These are phyloP conservation scores for Zaprionus ghesquierei DNA, from an alignment of 1,140 invertebrate species.

Conservation along the genomic window DNA sequence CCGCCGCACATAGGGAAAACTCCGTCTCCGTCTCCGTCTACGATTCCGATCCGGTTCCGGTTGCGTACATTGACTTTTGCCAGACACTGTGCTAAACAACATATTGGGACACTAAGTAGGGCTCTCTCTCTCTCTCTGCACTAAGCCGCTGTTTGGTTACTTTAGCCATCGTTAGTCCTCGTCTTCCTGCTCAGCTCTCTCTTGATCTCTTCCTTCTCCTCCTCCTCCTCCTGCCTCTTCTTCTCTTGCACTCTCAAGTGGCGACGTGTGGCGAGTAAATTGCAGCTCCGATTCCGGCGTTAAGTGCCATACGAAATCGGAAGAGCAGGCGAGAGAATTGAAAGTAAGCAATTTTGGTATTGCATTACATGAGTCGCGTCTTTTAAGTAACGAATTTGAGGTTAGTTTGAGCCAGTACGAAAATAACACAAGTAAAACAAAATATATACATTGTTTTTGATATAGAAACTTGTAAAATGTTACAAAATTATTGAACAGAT, in stretches of 20 bases:
- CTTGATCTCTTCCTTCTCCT: too few species aligned
- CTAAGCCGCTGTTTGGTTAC: conserved; percentile 71
- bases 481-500: too few species aligned
- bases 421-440: background rate
- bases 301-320: background rate
- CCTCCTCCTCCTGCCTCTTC: background rate
- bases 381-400: background rate
- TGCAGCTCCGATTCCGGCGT: background rate
- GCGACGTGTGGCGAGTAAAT: conserved; percentile 12
- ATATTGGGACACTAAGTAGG: conserved; percentile 59
- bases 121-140: conserved; percentile 38
- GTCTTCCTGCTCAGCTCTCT: background rate
- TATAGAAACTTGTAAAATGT: background rate
- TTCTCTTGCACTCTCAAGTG: conserved; percentile 17
- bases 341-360: background rate
- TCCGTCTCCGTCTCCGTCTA: too few species aligned
- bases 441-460: too few species aligned
- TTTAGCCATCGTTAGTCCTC: conserved; percentile 39
- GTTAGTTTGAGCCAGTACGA: background rate
- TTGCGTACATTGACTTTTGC: conserved; percentile 69
- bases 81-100: conserved; percentile 46
- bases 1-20: background rate
- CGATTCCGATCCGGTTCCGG: conserved; percentile 49
- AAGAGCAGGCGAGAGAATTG: background rate
- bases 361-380: background rate